These are phyloP conservation scores for Thecocarcelia acutangulata DNA, from an alignment of 2,888 invertebrate species.

Conservation along the genomic window DNA sequence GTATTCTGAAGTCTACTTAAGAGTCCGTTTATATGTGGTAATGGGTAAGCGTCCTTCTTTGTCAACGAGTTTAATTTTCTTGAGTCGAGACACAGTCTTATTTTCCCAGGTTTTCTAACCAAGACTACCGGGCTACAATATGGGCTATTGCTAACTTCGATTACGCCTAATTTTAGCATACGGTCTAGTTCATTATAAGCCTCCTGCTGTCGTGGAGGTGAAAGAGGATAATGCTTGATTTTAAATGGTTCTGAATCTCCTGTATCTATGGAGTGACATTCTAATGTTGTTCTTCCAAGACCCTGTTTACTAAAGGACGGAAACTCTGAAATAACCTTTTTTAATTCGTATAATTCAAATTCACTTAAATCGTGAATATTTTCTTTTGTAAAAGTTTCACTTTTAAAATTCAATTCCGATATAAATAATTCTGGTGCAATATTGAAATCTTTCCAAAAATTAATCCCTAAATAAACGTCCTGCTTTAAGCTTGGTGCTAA, in stretches of 20 bases:
- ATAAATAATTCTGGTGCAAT: too few relatives aligned
- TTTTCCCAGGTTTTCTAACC: too few relatives aligned
- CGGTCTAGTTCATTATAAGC: background rate
- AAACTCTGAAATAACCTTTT: background rate
- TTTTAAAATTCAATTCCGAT: conserved; percentile 1
- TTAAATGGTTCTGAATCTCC: conserved; percentile 5
- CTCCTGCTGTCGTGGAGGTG: background rate
- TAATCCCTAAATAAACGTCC: conserved; percentile 5
- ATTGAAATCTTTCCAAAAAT: conserved; percentile 38
- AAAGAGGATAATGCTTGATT: too few relatives aligned
- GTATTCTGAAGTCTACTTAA: conserved; percentile 27
- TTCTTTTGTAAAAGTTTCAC: background rate
- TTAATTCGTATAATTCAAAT: background rate
- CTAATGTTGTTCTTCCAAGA: conserved; percentile 13
- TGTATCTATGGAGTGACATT: conserved; percentile 16
- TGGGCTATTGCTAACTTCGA: conserved; percentile 17
- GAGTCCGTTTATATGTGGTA: too few relatives aligned
- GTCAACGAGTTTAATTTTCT: too few relatives aligned
- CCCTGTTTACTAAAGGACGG: conserved; percentile 20
- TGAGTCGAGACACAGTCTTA: too few relatives aligned
- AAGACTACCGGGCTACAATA: conserved; percentile 32
- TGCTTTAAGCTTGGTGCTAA: background rate
- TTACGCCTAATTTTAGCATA: background rate
- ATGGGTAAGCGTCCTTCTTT: too few relatives aligned
- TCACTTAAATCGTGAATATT: conserved; percentile 15